A percentile compares a stretch with the other conserved stretches of the same genome.
Conservation (phyloP, 2,797 vertebrate species). For the Acrossocheilus wenchowensis region DNA sequence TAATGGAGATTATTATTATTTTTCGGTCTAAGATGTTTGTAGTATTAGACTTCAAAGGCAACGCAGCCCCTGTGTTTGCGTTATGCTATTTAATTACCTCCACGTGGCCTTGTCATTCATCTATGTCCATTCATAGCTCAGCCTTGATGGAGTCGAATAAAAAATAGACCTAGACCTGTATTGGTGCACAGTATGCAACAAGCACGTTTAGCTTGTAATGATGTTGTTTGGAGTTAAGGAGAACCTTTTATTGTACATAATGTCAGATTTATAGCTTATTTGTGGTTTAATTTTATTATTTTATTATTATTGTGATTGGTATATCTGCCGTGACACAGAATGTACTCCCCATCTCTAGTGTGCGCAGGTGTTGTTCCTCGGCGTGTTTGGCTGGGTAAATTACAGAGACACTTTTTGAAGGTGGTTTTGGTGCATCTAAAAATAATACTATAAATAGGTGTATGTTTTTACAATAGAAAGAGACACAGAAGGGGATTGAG, state of each 20-base stretch:
- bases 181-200: background rate
- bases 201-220: background rate
- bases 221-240: background rate
- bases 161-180: background rate
- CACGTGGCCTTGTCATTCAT: slow-evolving; percentile 16
- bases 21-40: background rate
- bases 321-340: background rate
- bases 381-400: background rate
- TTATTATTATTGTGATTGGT: background rate
- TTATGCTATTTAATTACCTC: slow-evolving; percentile 1
- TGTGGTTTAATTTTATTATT: background rate
- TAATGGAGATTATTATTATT: slow-evolving; percentile 1
- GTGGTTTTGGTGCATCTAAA: slow-evolving; percentile 2
- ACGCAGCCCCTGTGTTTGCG: background rate
- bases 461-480: slow-evolving; percentile 2
- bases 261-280: background rate
- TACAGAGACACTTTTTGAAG: background rate
- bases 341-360: background rate
- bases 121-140: slow-evolving; percentile 1
- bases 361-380: slow-evolving; percentile 11
- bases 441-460: slow-evolving; percentile 25
- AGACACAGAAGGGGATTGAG: background rate
- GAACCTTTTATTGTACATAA: background rate
- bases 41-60: background rate
- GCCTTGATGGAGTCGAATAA: background rate